These are phyloP conservation scores for Microplitis manilae DNA, from an alignment of 2,888 invertebrate genomes.

Conservation along the genomic window DNA sequence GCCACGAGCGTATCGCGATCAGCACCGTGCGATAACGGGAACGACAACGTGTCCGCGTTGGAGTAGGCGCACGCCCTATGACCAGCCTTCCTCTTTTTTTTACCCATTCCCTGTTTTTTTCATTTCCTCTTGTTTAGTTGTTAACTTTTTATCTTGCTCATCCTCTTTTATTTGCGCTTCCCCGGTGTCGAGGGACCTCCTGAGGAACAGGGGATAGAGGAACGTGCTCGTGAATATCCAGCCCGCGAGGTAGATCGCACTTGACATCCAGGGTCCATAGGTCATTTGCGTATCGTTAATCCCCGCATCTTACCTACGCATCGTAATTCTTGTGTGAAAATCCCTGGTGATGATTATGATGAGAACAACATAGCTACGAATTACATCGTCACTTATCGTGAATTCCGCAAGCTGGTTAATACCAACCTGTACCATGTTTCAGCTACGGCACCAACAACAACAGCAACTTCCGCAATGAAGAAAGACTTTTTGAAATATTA, in stretches of 20 bases:
- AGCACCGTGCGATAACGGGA: conserved; percentile 49
- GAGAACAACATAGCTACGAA: no score
- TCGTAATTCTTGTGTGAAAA: conserved; percentile 46
- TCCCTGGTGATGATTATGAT: conserved; percentile 20
- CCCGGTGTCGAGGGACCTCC: conserved; percentile 8
- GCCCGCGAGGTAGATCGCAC: no score
- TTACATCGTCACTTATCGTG: no score
- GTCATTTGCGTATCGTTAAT: conserved; percentile 51
- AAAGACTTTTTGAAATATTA: conserved; percentile 16
- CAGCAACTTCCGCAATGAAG: conserved; percentile 40
- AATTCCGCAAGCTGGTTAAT: no score
- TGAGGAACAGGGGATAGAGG: conserved; percentile 23
- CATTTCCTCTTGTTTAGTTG: neutral
- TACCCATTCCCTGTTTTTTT: conserved; percentile 12
- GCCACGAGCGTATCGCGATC: conserved; percentile 44
- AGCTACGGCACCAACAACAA: no score
- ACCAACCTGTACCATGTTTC: no score
- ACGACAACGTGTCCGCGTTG: conserved; percentile 48
- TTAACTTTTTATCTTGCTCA: neutral
- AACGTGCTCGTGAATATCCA: conserved; percentile 27
- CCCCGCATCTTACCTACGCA: conserved; percentile 26
- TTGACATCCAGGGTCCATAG: conserved; percentile 43
- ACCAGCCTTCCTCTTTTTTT: conserved; percentile 32
- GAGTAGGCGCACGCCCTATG: conserved; percentile 48
- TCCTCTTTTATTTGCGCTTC: neutral